Evolutionary conservation across 2,888 invertebrate species (phyloP).

Genomic region (Cataglyphis albicans): DNA sequence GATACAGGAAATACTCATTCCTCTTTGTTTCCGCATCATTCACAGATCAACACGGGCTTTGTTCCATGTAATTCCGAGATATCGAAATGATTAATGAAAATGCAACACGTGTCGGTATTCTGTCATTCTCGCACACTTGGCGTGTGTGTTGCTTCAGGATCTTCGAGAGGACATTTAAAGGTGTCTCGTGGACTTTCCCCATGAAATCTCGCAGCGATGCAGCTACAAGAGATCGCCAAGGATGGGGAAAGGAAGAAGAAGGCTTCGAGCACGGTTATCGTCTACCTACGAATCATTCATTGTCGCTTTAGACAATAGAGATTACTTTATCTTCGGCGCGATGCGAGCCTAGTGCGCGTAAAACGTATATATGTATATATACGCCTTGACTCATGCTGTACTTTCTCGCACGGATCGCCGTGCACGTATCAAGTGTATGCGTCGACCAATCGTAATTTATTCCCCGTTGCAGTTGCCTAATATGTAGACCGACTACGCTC

Average conservation of each 20-base stretch:
- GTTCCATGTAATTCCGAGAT: conserved; percentile 25
- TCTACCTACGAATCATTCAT: conserved; percentile 76
- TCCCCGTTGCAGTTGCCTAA: conserved; percentile 76
- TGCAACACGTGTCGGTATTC: not conserved
- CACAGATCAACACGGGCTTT: conserved; percentile 2
- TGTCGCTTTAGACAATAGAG: conserved; percentile 78
- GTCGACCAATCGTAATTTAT: conserved; percentile 80
- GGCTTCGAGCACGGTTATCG: conserved; percentile 65
- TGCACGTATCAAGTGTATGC: conserved; percentile 62
- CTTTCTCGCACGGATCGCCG: conserved; percentile 72
- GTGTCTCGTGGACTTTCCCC: conserved; percentile 57
- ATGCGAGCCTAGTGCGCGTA: conserved; percentile 52
- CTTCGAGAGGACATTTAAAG: conserved; percentile 43
- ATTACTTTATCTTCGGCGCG: conserved; percentile 73
- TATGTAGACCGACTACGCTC: conserved; percentile 64
- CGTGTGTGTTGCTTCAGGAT: not conserved
- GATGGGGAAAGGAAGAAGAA: conserved; percentile 3
- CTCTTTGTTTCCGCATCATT: not conserved
- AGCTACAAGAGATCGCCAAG: conserved; percentile 21
- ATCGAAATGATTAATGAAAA: conserved; percentile 50
- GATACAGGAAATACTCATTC: not conserved
- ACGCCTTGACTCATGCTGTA: conserved; percentile 7
- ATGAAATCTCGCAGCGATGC: conserved; percentile 62
- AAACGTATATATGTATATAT: not conserved
- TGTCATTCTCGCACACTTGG: not conserved